A percentile compares a stretch with the other conserved stretches of the same genome.
These are phyloP conservation scores for Scaptomyza flava DNA, from an alignment of 2,888 invertebrate species.

Conservation along the genomic window DNA sequence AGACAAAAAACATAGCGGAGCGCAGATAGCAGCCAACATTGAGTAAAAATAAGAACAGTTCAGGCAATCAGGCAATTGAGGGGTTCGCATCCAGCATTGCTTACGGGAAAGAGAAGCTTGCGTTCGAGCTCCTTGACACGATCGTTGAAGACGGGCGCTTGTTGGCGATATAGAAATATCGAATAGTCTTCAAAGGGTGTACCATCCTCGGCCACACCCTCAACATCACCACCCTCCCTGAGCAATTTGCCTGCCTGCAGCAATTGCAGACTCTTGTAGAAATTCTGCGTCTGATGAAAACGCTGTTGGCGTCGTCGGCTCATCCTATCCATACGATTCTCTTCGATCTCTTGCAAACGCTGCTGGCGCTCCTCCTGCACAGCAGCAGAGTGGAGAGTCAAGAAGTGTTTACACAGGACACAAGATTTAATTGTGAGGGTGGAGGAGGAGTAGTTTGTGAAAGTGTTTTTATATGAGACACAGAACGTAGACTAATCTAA, in stretches of 20 bases:
- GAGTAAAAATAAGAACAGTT: conserved; percentile 13
- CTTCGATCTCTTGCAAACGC: conserved; percentile 90
- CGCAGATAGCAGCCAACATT: conserved; percentile 47
- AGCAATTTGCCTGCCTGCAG: conserved; percentile 89
- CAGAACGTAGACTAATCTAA: conserved; percentile 36
- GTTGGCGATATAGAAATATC: conserved; percentile 93
- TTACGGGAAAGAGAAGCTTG: conserved; percentile 90
- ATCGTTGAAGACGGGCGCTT: conserved; percentile 93
- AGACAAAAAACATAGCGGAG: conserved; percentile 10
- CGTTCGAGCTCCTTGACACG: conserved; percentile 92
- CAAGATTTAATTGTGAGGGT: conserved; percentile 16
- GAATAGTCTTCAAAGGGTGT: conserved; percentile 92
- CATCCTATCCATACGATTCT: conserved; percentile 88
- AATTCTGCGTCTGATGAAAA: conserved; percentile 91
- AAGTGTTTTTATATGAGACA: conserved; percentile 45
- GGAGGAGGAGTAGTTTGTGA: conserved; percentile 7
- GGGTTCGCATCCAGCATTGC: conserved; percentile 73
- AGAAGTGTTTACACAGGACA: conserved; percentile 19
- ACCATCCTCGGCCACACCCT: conserved; percentile 85
- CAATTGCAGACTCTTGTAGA: conserved; percentile 94
- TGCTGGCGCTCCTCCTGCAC: conserved; percentile 90
- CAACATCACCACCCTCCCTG: conserved; percentile 85
- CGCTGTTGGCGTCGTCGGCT: conserved; percentile 88
- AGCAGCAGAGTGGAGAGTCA: conserved; percentile 62
- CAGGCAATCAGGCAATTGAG: conserved; percentile 47